These are phyloP conservation scores for Ormyrus thymus DNA, from an alignment of 2,888 invertebrate species.

Conservation along the genomic window DNA sequence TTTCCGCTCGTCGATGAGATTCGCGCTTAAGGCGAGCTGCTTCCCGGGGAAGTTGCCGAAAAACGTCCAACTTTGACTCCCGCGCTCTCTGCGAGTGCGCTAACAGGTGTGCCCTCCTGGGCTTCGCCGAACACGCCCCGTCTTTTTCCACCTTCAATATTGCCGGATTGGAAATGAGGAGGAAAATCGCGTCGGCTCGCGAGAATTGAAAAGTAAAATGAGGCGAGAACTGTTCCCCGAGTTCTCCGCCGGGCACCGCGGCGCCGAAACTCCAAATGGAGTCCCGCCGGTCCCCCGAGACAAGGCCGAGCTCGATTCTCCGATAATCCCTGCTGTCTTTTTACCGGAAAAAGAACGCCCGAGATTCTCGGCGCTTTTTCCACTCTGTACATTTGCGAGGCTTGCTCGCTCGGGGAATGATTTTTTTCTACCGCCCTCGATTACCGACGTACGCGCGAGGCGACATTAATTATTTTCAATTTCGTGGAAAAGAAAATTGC, in stretches of 20 bases:
- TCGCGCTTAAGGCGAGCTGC: background rate
- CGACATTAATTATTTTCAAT: background rate
- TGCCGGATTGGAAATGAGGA: slow-evolving; percentile 69
- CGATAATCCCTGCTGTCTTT: too few relatives aligned
- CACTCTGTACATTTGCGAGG: too few relatives aligned
- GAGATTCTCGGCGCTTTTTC: too few relatives aligned
- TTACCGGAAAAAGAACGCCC: too few relatives aligned
- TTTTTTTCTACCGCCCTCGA: too few relatives aligned
- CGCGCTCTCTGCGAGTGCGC: background rate
- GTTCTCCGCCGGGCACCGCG: background rate
- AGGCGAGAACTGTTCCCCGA: slow-evolving; percentile 57
- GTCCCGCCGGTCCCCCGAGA: background rate
- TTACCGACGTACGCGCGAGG: too few relatives aligned
- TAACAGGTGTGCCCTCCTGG: slow-evolving; percentile 36
- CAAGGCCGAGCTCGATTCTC: background rate
- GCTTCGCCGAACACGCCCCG: slow-evolving; percentile 5
- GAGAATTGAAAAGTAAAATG: slow-evolving; percentile 72
- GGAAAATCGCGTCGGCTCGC: slow-evolving; percentile 66
- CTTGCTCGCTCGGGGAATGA: too few relatives aligned
- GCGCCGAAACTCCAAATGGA: slow-evolving; percentile 13
- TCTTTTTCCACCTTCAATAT: slow-evolving; percentile 60
- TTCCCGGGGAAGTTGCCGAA: slow-evolving; percentile 8
- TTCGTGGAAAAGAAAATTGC: background rate
- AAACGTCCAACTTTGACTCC: slow-evolving; percentile 3
- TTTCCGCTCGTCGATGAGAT: slow-evolving; percentile 2